phyloP scores from a whole-genome alignment of 2,888 invertebrate genomes.

The Rugalucina vietnamica region DNA sequence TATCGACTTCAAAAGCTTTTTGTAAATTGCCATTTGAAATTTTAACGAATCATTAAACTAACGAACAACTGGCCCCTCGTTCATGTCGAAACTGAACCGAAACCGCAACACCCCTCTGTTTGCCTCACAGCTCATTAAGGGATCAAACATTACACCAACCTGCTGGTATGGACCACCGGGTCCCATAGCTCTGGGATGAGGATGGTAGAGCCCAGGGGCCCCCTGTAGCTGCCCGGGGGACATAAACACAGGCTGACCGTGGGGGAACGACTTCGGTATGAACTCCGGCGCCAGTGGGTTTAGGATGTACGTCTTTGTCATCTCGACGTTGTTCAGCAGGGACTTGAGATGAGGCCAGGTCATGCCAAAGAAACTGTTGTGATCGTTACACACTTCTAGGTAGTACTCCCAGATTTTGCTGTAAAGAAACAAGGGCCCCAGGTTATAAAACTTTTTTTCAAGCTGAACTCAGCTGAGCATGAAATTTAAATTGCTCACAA shows the following conservation, averaged over 20 bases:
- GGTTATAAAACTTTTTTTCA: too few relatives aligned
- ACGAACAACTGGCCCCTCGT: too few relatives aligned
- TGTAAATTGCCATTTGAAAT: too few relatives aligned
- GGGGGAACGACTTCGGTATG: slow-evolving; percentile 86
- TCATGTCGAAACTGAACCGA: too few relatives aligned
- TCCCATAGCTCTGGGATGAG: slow-evolving; percentile 19
- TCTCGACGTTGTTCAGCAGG: slow-evolving; percentile 90
- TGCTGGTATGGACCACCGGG: slow-evolving; percentile 30
- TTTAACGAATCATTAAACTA: too few relatives aligned
- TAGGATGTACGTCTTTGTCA: slow-evolving; percentile 90
- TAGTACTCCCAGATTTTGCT: slow-evolving; percentile 92
- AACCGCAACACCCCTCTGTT: too few relatives aligned
- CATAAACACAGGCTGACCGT: slow-evolving; percentile 55
- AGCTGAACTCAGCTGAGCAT: too few relatives aligned
- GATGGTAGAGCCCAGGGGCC: slow-evolving; percentile 23
- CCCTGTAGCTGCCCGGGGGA: slow-evolving; percentile 19
- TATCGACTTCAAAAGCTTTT: too few relatives aligned
- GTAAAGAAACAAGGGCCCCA: too few relatives aligned
- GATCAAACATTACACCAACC: too few relatives aligned
- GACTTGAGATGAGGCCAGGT: slow-evolving; percentile 89
- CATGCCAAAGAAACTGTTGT: slow-evolving; percentile 89
- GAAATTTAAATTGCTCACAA: too few relatives aligned
- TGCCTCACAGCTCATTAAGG: too few relatives aligned
- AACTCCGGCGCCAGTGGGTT: slow-evolving; percentile 93
- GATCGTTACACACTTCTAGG: slow-evolving; percentile 89